Conservation (phyloP, 2,797 vertebrate genomes). For the Squalus acanthias region DNA sequence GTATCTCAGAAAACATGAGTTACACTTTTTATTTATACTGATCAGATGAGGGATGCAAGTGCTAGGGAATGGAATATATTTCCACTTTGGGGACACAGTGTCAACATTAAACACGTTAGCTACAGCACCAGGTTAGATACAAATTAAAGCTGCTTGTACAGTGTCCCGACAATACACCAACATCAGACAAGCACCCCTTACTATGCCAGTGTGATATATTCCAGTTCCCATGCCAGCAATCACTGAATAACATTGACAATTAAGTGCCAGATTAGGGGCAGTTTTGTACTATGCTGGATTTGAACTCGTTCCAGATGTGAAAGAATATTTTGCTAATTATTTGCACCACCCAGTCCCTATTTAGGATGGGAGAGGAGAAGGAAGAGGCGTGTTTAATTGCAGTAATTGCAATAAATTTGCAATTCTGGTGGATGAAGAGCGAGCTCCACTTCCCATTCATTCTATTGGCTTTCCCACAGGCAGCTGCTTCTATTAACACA, state of each 20-base stretch:
- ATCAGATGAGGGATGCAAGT: neutral
- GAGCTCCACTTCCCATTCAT: neutral
- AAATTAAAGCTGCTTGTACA: neutral
- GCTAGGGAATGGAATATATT: neutral
- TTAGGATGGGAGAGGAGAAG: neutral
- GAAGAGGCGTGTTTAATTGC: neutral
- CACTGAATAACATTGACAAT: slow-evolving; percentile 1
- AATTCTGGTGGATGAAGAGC: neutral
- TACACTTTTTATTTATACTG: neutral
- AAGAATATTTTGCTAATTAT: neutral
- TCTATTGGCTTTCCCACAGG: neutral
- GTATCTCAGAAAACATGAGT: neutral
- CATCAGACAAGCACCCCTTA: neutral
- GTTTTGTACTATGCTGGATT: neutral
- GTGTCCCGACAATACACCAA: neutral
- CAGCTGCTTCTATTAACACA: neutral
- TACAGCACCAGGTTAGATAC: neutral
- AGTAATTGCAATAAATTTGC: neutral
- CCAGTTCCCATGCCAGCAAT: neutral
- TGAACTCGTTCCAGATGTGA: neutral
- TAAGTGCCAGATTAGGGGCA: neutral
- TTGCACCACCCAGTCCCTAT: neutral
- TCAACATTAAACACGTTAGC: neutral
- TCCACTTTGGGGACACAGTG: neutral
- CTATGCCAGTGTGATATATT: slow-evolving; percentile 2